These are phyloP conservation scores for Drosophila macrothrix DNA, from an alignment of 2,888 invertebrate genomes.

Conservation along the genomic window DNA sequence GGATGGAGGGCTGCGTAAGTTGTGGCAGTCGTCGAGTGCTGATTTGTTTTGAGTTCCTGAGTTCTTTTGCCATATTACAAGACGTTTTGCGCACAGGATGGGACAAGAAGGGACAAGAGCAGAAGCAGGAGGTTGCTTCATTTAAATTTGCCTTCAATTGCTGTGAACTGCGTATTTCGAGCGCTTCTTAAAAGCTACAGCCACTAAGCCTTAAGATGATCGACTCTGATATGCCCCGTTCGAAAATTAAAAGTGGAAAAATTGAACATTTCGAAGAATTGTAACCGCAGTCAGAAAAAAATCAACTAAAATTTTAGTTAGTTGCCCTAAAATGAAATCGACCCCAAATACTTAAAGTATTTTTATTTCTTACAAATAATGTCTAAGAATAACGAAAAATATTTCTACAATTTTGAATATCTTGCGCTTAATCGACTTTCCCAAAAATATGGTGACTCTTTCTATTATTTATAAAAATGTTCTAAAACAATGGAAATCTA, in stretches of 20 bases:
- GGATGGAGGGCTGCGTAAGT: not conserved
- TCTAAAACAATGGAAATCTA: not conserved
- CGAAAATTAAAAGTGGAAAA: not conserved
- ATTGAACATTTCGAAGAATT: not conserved
- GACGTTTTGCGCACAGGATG: conserved; percentile 15
- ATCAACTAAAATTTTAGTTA: not conserved
- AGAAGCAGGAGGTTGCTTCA: conserved; percentile 22
- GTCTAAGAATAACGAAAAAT: not conserved
- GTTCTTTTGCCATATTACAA: conserved; percentile 26
- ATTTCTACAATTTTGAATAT: not conserved
- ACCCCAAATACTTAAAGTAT: not conserved
- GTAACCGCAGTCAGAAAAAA: not conserved
- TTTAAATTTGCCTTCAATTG: conserved; percentile 70
- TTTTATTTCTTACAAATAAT: not conserved
- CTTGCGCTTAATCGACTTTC: not conserved
- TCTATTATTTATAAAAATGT: not conserved
- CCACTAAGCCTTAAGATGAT: conserved; percentile 2
- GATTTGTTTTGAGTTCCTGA: conserved; percentile 30
- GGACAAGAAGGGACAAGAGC: not conserved
- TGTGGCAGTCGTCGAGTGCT: conserved; percentile 25
- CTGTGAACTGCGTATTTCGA: conserved; percentile 48
- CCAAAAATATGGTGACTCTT: not conserved
- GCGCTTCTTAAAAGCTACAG: conserved; percentile 1
- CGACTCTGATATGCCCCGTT: conserved; percentile 10
- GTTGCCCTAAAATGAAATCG: not conserved